These are phyloP conservation scores for Pachyseris speciosa DNA, from an alignment of 64 coral and sea anemone species.

Conservation along the genomic window DNA sequence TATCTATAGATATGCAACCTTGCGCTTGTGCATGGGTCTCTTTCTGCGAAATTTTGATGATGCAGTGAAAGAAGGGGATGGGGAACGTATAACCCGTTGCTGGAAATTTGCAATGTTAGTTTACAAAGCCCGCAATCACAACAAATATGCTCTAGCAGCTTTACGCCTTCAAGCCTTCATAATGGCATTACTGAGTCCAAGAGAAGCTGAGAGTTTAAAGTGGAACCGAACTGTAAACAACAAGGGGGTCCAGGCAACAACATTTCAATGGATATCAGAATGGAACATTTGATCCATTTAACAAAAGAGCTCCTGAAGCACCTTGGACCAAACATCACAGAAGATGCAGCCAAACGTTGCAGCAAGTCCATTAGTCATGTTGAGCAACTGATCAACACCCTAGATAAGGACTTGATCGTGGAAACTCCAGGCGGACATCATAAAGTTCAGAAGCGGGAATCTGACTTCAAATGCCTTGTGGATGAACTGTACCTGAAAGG, in stretches of 20 bases:
- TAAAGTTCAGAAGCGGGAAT: neutral
- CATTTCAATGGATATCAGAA: constrained; percentile 56
- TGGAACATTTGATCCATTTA: constrained; percentile 46
- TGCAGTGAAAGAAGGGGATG: constrained; percentile 67
- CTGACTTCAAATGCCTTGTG: neutral
- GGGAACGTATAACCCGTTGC: constrained; percentile 26
- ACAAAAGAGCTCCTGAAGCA: constrained; percentile 34
- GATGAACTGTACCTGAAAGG: neutral
- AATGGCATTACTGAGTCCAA: constrained; percentile 11
- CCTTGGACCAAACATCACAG: constrained; percentile 28
- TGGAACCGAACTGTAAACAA: constrained; percentile 76
- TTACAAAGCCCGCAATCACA: constrained; percentile 17
- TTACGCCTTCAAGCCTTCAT: neutral
- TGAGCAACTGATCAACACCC: neutral
- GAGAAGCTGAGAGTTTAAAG: constrained; percentile 34
- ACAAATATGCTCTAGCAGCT: constrained; percentile 59
- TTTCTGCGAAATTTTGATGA: constrained; percentile 69
- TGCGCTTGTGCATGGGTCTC: constrained; percentile 16
- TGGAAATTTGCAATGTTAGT: constrained; percentile 77
- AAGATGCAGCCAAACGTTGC: neutral
- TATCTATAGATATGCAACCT: constrained; percentile 43
- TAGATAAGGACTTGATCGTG: neutral
- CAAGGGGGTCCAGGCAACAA: constrained; percentile 53
- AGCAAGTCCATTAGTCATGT: neutral
- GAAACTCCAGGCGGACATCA: constrained; percentile 10